These are phyloP conservation scores for Labeo calbasu DNA, from an alignment of 2,797 vertebrate genomes.

Conservation along the genomic window DNA sequence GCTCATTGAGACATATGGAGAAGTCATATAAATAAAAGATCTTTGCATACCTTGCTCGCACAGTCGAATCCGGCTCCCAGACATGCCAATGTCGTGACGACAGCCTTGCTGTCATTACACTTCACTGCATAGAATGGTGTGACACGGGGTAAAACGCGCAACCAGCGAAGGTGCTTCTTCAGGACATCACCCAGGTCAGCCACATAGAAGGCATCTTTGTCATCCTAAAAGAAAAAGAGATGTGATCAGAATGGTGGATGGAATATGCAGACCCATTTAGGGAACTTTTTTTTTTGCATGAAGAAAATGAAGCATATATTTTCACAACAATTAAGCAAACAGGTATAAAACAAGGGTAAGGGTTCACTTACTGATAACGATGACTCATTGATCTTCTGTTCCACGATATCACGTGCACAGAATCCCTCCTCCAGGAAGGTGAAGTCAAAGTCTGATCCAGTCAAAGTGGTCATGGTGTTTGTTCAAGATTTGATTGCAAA, in stretches of 20 bases:
- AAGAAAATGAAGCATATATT: neutral
- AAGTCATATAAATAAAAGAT: neutral
- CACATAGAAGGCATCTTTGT: constrained; percentile 95
- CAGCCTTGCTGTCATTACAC: constrained; percentile 90
- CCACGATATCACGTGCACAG: constrained; percentile 90
- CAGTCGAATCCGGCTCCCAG: constrained; percentile 95
- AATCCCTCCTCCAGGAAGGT: constrained; percentile 95
- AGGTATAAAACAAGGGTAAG: neutral
- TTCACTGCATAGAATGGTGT: constrained; percentile 96
- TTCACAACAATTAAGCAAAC: neutral
- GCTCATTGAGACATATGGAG: neutral
- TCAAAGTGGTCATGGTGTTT: constrained; percentile 75
- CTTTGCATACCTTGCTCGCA: constrained; percentile 90
- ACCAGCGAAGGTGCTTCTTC: constrained; percentile 94
- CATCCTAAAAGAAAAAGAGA: constrained; percentile 80
- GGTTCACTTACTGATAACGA: constrained; percentile 85
- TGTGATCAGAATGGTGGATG: neutral
- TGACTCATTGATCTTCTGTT: constrained; percentile 95
- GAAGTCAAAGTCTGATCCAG: constrained; percentile 83
- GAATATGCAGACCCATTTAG: neutral
- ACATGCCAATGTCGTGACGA: constrained; percentile 87
- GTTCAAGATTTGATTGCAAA: constrained; percentile 60
- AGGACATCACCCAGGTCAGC: constrained; percentile 94
- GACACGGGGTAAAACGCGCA: constrained; percentile 86
- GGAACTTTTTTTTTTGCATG: neutral